Conservation (phyloP, 2,888 invertebrate species). For the Cataglyphis albicans region DNA sequence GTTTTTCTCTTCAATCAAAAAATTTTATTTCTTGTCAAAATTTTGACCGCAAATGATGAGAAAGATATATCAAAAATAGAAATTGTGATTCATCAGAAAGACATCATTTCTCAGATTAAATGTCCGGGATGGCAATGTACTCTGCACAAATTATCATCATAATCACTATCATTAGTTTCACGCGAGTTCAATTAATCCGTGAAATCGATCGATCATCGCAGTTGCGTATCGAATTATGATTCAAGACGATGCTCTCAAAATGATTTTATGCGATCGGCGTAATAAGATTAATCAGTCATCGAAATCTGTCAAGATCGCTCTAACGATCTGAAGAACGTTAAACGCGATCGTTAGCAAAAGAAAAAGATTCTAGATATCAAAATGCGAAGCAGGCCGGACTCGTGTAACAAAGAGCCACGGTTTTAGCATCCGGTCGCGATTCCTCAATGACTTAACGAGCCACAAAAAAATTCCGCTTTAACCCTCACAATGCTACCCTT, state of each 20-base stretch:
- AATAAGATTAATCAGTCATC: conserved; percentile 18
- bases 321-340: conserved; percentile 32
- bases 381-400: conserved; percentile 42
- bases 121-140: neutral
- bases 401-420: conserved; percentile 45
- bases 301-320: conserved; percentile 23
- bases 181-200: conserved; percentile 23
- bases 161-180: conserved; percentile 12
- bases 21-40: neutral
- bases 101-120: neutral
- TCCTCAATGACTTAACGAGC: conserved; percentile 29
- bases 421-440: conserved; percentile 36
- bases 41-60: conserved; percentile 11
- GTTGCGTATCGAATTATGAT: conserved; percentile 10
- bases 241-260: conserved; percentile 12
- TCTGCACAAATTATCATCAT: neutral
- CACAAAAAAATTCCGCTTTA: conserved; percentile 21
- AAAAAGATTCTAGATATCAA: conserved; percentile 34
- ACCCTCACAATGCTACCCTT: neutral
- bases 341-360: conserved; percentile 42
- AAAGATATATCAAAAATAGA: conserved; percentile 18
- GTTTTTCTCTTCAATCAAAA: neutral
- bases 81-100: neutral
- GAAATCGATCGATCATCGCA: conserved; percentile 1
- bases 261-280: conserved; percentile 11